These are phyloP conservation scores for Artemia sinica DNA, from an alignment of 2,888 invertebrate genomes.

Conservation along the genomic window DNA sequence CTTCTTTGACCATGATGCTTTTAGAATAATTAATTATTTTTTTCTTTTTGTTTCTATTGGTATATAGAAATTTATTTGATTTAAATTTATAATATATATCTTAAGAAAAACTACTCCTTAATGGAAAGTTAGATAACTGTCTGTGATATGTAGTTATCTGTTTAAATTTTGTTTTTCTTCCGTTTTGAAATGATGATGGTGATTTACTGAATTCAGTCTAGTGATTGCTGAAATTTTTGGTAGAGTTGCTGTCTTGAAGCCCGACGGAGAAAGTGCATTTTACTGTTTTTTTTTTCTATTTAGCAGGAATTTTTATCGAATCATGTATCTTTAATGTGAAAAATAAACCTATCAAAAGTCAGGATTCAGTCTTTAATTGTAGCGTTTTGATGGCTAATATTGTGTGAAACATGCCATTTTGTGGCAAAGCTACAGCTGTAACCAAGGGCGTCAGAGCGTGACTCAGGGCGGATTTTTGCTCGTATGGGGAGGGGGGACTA, in stretches of 20 bases:
- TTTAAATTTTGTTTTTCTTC: neutral
- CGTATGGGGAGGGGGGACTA: too few relatives aligned
- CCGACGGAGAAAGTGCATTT: constrained; percentile 12
- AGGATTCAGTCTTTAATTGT: too few relatives aligned
- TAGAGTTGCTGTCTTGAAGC: neutral
- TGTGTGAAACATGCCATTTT: too few relatives aligned
- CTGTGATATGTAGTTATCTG: constrained; percentile 9
- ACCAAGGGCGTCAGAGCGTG: too few relatives aligned
- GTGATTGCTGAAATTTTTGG: neutral
- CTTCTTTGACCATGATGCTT: neutral
- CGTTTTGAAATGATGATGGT: constrained; percentile 3
- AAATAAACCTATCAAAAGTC: too few relatives aligned
- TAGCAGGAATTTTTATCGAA: constrained; percentile 10
- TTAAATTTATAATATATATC: neutral
- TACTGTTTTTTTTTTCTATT: constrained; percentile 11
- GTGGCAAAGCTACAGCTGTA: too few relatives aligned
- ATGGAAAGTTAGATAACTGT: neutral
- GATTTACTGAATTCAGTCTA: neutral
- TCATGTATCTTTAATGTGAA: neutral
- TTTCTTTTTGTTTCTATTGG: neutral
- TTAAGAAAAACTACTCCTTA: too few relatives aligned
- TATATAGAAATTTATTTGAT: neutral
- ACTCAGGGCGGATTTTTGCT: too few relatives aligned
- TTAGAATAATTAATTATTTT: neutral
- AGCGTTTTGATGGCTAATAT: too few relatives aligned